Conservation (phyloP, 2,888 invertebrate species). For the Aspidapion aeneum region DNA sequence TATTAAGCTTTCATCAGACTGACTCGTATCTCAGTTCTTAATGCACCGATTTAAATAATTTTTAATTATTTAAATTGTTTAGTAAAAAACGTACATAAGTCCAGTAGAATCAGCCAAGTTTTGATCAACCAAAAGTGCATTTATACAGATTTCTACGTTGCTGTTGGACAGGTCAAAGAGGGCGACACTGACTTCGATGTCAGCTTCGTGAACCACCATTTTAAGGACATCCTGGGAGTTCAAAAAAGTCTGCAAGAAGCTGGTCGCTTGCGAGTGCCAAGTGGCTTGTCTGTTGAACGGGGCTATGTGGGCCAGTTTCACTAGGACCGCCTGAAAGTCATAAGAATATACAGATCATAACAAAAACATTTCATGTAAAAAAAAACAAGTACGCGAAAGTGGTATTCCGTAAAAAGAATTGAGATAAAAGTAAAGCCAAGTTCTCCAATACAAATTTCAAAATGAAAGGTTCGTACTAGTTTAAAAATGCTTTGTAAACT, state of each 20-base stretch:
- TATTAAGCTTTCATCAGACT: too few relatives aligned
- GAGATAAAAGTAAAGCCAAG: too few relatives aligned
- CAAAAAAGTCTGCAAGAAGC: slow-evolving; percentile 44
- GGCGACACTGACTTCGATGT: slow-evolving; percentile 42
- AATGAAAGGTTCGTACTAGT: too few relatives aligned
- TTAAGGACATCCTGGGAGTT: slow-evolving; percentile 40
- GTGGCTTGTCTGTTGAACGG: slow-evolving; percentile 40
- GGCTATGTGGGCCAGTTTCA: slow-evolving; percentile 48
- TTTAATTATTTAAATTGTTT: too few relatives aligned
- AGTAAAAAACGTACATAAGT: slow-evolving; percentile 46
- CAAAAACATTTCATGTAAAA: too few relatives aligned
- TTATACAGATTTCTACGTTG: slow-evolving; percentile 50
- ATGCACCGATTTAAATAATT: too few relatives aligned
- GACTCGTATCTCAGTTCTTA: too few relatives aligned
- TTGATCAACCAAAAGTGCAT: slow-evolving; percentile 51
- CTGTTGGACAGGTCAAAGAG: slow-evolving; percentile 45
- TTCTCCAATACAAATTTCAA: too few relatives aligned
- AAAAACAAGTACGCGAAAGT: too few relatives aligned
- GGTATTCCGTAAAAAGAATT: too few relatives aligned
- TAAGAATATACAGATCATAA: too few relatives aligned
- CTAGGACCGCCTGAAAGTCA: slow-evolving; percentile 45
- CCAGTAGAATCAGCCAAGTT: slow-evolving; percentile 53
- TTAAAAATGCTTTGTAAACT: too few relatives aligned
- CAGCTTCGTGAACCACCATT: slow-evolving; percentile 43
- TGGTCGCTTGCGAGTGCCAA: slow-evolving; percentile 45